Evolutionary conservation across 2,888 invertebrate genomes (phyloP).

Genomic region (Amblyjoppa proteus): DNA sequence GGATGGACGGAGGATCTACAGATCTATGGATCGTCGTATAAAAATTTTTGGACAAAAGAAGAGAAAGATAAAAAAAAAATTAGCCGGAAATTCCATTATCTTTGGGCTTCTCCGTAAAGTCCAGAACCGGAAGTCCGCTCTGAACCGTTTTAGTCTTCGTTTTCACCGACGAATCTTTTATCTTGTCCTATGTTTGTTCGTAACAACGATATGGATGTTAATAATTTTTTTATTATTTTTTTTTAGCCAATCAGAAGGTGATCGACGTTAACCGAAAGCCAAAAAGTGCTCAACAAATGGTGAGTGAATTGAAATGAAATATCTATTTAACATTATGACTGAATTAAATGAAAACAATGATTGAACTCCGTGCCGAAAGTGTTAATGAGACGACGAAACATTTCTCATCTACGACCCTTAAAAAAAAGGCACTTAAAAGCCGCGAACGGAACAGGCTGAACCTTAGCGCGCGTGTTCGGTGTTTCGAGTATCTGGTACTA

Average conservation of each 20-base stretch:
- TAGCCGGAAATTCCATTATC: background rate
- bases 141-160: no score
- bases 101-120: background rate
- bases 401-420: constrained; percentile 13
- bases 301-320: constrained; percentile 86
- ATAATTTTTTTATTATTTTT: constrained; percentile 66
- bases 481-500: constrained; percentile 13
- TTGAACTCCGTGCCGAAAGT: background rate
- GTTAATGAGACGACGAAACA: background rate
- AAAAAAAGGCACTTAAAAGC: background rate
- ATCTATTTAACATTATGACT: background rate
- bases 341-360: background rate
- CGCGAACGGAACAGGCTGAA: constrained; percentile 39
- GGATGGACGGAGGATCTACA: constrained; percentile 10
- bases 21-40: background rate
- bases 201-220: background rate
- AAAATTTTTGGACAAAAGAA: background rate
- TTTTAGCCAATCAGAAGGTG: constrained; percentile 91
- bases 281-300: constrained; percentile 96
- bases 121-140: no score
- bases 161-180: background rate
- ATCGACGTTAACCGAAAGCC: constrained; percentile 94
- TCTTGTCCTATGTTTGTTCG: background rate
- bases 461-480: constrained; percentile 43
- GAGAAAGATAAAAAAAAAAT: background rate